Evolutionary conservation across 1,140 invertebrate genomes (phyloP), one percentile per base, ranked within the genome.

Genomic region (Heliconius congener): DNA sequence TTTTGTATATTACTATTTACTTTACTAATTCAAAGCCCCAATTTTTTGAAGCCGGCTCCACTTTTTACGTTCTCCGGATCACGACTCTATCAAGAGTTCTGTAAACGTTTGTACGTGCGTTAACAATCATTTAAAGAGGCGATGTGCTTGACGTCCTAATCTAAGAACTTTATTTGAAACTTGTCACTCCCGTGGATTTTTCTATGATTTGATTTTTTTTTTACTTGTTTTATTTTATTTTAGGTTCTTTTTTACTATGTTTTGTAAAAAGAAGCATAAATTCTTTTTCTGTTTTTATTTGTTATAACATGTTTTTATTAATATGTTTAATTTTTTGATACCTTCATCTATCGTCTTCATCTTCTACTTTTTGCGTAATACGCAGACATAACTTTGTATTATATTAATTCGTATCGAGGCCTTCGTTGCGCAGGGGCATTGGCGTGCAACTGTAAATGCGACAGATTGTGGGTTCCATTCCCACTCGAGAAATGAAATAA

Each of bases 81-180:
- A 66, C 60, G 60, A 66, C 27, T 66, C 13, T 30, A 66, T 66
- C 60, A 66, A 66, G 30, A 66, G 60, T 66, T 66, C n/a, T 23
- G 60, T 66, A 66, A 66, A 66, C 60, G 60, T 30, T 66, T 27
- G 60, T 66, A 66, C 60, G 60, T 66, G 60, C 60, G 60, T 66
- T 66, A 30, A 66, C 23, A 66, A 66, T 66, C 60, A 66, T 66
- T 66, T 66, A 30, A 16, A 66, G 23, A 66, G 60, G 60, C 60
- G 60, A 66, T 66, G 60, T 66, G 60, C 23, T 66, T 66, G 60
- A 66, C 60, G 60, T 66, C n/a, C 23, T 66, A 66, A 66, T 66
- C 60, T 30, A 66, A 66, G 27, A 66, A 66, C 13, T 66, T 30
- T 66, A 66, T 66, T 66, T 66, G 60, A 66, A 66, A 66, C 60